Conservation (phyloP, 2,888 invertebrate species). For the Agrochola macilenta region DNA sequence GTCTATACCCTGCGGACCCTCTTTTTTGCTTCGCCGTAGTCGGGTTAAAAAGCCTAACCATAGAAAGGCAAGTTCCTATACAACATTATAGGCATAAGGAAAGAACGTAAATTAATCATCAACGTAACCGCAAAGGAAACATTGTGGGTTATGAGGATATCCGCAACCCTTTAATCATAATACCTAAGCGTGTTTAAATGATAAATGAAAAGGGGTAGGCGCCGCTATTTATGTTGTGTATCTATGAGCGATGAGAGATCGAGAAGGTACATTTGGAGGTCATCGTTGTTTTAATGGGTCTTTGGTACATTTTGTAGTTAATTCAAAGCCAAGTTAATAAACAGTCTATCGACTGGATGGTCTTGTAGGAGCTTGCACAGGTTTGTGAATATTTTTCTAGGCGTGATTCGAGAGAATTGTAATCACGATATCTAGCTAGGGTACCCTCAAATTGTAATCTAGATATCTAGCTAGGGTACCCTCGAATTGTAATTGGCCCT, state of each 20-base stretch:
- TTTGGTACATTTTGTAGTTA: background rate
- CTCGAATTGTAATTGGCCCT: too few species aligned
- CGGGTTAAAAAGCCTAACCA: background rate
- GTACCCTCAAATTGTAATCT: too few species aligned
- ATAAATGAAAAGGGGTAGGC: conserved; percentile 63
- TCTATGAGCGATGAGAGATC: conserved; percentile 34
- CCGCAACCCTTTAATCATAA: conserved; percentile 65
- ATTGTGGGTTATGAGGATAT: conserved; percentile 62
- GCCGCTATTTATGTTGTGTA: conserved; percentile 49
- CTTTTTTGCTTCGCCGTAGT: too few species aligned
- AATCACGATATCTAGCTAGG: background rate
- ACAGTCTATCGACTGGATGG: too few species aligned
- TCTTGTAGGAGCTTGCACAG: background rate
- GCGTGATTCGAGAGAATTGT: background rate
- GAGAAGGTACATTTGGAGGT: conserved; percentile 4
- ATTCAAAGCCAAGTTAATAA: background rate
- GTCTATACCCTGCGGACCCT: too few species aligned
- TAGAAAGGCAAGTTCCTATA: background rate
- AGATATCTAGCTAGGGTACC: too few species aligned
- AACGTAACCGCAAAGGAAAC: conserved; percentile 58
- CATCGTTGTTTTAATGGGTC: conserved; percentile 15
- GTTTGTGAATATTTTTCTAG: background rate
- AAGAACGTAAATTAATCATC: conserved; percentile 65
- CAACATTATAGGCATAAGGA: conserved; percentile 22
- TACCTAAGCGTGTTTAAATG: conserved; percentile 66